Evolutionary conservation across 2,888 invertebrate species (phyloP), one percentile per base, ranked within the genome.

Genomic region (Lottia scabra): DNA sequence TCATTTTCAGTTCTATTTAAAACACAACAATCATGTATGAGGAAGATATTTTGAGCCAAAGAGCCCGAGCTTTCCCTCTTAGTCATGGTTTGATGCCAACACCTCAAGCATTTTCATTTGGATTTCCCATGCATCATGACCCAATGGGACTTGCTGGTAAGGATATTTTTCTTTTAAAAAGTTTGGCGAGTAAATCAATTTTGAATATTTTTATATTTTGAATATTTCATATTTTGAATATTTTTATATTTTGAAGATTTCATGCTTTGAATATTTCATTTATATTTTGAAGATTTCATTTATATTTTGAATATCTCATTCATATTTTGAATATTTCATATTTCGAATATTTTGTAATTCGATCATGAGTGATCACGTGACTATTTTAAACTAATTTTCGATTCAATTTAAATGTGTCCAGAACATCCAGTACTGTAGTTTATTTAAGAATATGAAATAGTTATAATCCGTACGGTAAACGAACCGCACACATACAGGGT

Each of bases 61-160:
- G 87, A 68, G 84, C 86, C 26, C 75, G 88, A 70, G 81, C 84
- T 13, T 87, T 87, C 73, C 85, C 87, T 46, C 82, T 87, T 43
- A 80, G 84, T 16, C 87, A 87, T 70, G 84, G 85, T 10, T 80
- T 86, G 75, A 80, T 86, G 78, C 83, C 86, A n/a, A 79, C 86
- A 26, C 87, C 87, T 30, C 87, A 88, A 78, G 83, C 87, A 62
- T 88, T 87, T 73, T 84, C 85, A 10, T 89, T 88, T 76, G 88
- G 88, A 66, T 89, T 89, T 75, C 87, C 87, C 6, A 84, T 88
- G 68, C 86, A 87, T 8, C 87, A 88, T 72, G 88, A 88, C 74
- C 86, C 88, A 19, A 86, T 85, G 84, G 82, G 82, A 43, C 79
- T 87, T 23, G 80, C 84, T 69, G 84, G 87, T 87, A 76, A 80